Evolutionary conservation across 2,888 invertebrate species (phyloP), one percentile per base, ranked within the genome.

Genomic region (Clanis bilineata): DNA sequence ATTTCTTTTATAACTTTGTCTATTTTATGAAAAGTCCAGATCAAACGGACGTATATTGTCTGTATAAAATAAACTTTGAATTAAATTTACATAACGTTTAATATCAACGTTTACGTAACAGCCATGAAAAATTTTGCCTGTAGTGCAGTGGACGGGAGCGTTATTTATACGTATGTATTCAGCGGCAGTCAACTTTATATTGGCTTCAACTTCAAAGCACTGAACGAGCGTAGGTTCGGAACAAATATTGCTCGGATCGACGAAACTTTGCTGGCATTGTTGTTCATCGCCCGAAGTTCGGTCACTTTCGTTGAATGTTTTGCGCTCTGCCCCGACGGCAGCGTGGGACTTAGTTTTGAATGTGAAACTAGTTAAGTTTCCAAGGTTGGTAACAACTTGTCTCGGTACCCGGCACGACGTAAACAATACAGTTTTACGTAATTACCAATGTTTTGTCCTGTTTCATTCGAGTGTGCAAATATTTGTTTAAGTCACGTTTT

Each of bases 211-310:
- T 82, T 72, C 66, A 70, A 68, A 82, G 76, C 80, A 78, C 67
- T 57, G 72, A 79, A 74, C 73, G 68, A 71, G 67, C 70, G 67
- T 64, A 73, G 67, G 72, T 72, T 70, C 67, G 66, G 69, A 77
- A 79, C 82, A 82, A 86, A 86, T 83, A 83, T 83, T 80, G 77
- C 73, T 77, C 63, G 77, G 74, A 81, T 80, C 76, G 76, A 70
- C 76, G 72, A 64, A 86, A 88, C 80, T 88, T 86, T 78, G 74
- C 72, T 77, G 72, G 68, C 74, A 74, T 81, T 79, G 81, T 83
- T 83, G 81, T 84, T 83, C 78, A 72, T 82, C 76, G 77, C 67
- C 72, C 69, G 65, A 83, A 87, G 79, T 86, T 88, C 62, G 81
- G 81, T 81, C 82, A 85, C 83, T 83, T 81, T 80, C 77, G 73